Evolutionary conservation across 53 echinoderm and acorn worm genomes (phyloP), one percentile per base, ranked within the genome.

Genomic region (Echinarachnius parma): DNA sequence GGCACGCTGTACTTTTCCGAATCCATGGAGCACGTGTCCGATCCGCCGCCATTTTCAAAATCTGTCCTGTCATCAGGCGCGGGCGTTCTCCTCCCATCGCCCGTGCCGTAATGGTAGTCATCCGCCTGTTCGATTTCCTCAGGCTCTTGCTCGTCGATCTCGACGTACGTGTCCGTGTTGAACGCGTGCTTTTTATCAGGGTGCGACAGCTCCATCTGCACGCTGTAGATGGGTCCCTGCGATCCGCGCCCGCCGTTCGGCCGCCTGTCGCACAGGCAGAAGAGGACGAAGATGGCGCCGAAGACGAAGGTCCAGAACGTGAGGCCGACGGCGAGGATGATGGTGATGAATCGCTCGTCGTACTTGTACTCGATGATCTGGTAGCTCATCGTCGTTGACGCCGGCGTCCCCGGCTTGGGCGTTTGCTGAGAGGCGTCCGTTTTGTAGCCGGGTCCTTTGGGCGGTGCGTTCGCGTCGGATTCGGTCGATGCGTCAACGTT

Each of bases 271-370:
- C 74, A 72, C 37, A 44, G 56, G 42, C 74, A 72, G 57, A 72
- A 72, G 35, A 72, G 33, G 28, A 54, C 29, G 57, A 72, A 72
- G 74, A 72, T 72, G 74, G 56, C 20, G 39, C 54, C 26, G 29
- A 72, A 72, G 44, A 72, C 44, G 42, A 56, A 4, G 22, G 22
- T 72, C 74, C 74, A 72, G 29, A 72, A 72, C 24, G 74, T 56
- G 13, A 72, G 58, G 1, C 74, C 74, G 28, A 72, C 74, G 28
- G 74, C 74, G 0, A 72, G 58, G 74, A 72, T 72, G 74, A 72
- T 72, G 55, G 74, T 72, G 74, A 72, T 72, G 57, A 72, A 72
- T 3, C 42, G 57, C 74, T 72, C 56, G 25, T 72, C 74, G 44
- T 72, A 72, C 74, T 27, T 72, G 74, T 72, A 72, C 23, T 72